Percentiles rank a stretch among this genome's conserved stretches.
Evolutionary conservation across 2,797 vertebrate genomes (phyloP).

Genomic region (Oryzias sinensis): DNA sequence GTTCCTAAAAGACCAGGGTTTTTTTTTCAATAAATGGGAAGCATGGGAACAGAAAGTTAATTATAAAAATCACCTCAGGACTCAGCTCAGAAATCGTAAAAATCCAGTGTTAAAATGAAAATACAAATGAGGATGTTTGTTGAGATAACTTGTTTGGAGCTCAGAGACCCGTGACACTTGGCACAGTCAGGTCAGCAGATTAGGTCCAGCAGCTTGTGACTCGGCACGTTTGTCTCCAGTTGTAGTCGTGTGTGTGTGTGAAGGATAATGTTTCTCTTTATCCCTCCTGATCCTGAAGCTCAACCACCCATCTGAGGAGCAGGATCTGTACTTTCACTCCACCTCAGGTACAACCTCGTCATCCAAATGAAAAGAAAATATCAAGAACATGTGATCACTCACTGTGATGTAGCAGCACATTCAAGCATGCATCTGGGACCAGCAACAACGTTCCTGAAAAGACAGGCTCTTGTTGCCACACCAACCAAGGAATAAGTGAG

Average conservation of each 20-base stretch:
- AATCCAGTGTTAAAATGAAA: no score
- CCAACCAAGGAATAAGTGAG: constrained; percentile 31
- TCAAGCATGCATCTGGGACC: constrained; percentile 10
- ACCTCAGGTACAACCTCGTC: no score
- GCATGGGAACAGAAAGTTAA: no score
- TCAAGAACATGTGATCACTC: no score
- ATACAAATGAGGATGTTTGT: no score
- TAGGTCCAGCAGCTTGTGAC: constrained; percentile 43
- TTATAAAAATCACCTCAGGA: no score
- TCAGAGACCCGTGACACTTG: no score
- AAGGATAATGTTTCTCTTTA: constrained; percentile 69
- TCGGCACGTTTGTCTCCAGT: constrained; percentile 43
- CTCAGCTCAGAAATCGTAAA: no score
- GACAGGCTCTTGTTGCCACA: constrained; percentile 5
- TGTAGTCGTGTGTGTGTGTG: constrained; percentile 42
- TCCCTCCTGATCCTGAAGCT: constrained; percentile 66
- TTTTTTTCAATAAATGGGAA: no score
- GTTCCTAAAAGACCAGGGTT: no score
- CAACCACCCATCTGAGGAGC: constrained; percentile 42
- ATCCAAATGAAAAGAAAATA: no score
- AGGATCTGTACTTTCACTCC: constrained; percentile 46
- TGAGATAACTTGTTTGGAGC: no score
- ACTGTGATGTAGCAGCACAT: not conserved
- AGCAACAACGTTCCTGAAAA: not conserved
- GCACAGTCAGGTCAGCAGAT: constrained; percentile 1